Conservation (phyloP, 92 coral and sea anemone species). For the Palythoa grandis region DNA sequence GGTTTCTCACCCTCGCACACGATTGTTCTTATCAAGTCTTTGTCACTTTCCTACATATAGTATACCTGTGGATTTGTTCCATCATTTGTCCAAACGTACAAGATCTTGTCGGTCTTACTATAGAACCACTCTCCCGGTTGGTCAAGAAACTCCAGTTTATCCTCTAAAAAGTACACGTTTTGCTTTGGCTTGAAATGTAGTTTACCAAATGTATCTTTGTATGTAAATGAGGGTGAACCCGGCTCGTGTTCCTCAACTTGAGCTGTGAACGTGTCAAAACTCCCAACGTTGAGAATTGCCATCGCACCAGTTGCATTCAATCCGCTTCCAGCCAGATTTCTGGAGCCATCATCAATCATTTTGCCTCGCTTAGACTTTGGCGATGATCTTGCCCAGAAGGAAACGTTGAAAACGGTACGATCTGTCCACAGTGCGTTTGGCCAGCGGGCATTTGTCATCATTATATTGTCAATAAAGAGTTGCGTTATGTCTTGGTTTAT, state of each 20-base stretch:
- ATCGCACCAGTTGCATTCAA: slow-evolving; percentile 71
- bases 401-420: slow-evolving; percentile 64
- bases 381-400: slow-evolving; percentile 77
- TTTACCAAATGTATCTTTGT: slow-evolving; percentile 59
- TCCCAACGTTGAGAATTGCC: slow-evolving; percentile 80
- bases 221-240: slow-evolving; percentile 50
- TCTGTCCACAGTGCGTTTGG: slow-evolving; percentile 84
- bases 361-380: slow-evolving; percentile 50
- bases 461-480: slow-evolving; percentile 58
- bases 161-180: slow-evolving; percentile 70
- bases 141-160: slow-evolving; percentile 60
- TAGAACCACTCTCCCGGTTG: slow-evolving; percentile 72
- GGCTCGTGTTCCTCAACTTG: slow-evolving; percentile 59
- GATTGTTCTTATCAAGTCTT: too few relatives aligned
- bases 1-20: too few relatives aligned
- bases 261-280: slow-evolving; percentile 77
- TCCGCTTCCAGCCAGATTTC: slow-evolving; percentile 75
- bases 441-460: slow-evolving; percentile 93
- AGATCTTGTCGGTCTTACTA: slow-evolving; percentile 37
- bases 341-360: slow-evolving; percentile 72
- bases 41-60: neutral
- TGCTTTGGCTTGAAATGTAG: slow-evolving; percentile 51
- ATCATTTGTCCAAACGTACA: slow-evolving; percentile 60
- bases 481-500: slow-evolving; percentile 68
- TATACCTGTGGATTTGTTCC: slow-evolving; percentile 49